These are phyloP conservation scores for Temnothorax unifasciatus DNA, from an alignment of 2,888 invertebrate species.

Conservation along the genomic window DNA sequence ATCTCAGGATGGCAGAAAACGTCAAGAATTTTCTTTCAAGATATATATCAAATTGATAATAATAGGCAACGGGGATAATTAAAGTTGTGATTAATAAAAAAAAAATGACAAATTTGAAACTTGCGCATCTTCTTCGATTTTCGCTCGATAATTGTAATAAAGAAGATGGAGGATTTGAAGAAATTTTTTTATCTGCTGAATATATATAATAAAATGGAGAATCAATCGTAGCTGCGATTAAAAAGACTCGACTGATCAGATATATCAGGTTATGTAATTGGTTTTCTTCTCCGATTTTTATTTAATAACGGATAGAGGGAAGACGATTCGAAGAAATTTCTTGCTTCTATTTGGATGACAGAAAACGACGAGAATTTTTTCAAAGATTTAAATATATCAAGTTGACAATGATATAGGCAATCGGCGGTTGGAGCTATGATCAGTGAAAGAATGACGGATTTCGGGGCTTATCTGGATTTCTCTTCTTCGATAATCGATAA, in stretches of 20 bases:
- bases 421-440: background rate
- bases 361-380: background rate
- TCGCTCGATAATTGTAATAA: background rate
- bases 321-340: background rate
- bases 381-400: background rate
- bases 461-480: background rate
- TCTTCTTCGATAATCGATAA: background rate
- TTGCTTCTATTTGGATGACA: background rate
- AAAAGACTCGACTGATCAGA: background rate
- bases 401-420: background rate
- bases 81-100: background rate
- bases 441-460: background rate
- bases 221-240: background rate
- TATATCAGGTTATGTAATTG: background rate
- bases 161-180: background rate
- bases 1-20: background rate
- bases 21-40: background rate
- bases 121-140: background rate
- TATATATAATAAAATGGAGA: background rate
- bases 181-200: background rate
- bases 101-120: background rate
- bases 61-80: background rate
- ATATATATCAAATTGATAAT: background rate
- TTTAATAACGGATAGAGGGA: background rate
- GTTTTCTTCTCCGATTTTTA: background rate